Evolutionary conservation across 2,797 vertebrate genomes (phyloP), one percentile per base, ranked within the genome.

Genomic region (Sebastolobus altivelis): DNA sequence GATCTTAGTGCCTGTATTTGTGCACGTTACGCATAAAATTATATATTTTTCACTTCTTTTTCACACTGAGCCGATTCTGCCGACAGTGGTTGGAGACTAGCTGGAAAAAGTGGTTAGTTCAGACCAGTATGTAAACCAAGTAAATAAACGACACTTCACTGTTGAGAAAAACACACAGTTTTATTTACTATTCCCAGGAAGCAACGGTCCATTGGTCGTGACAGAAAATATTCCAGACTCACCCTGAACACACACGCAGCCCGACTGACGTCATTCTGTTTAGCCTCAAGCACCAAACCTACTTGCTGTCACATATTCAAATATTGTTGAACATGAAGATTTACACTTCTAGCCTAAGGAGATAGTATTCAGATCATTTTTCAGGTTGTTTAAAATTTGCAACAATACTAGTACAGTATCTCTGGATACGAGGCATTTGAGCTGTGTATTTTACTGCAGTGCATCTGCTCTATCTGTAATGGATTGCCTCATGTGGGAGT

Each of bases 181-280:
- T 33, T 89, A 76, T 88, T 89, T 82, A 72, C 84, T 60, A 43
- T 90, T 88, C 79, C 29, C 14, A 63, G 9, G 49, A 87, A 77
- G 52, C 65, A 16, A 68, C 4, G 29, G 49, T 31, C 13, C 14
- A 38, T 65, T 55, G 69, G 40, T 79, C 68, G 27, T 54, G 72
- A 72, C 27, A 12, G 16, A 52, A 69, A 78, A 37, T 56, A 63
- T 84, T 80, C 43, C 78, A 58, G 73, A 66, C 84, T 78, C 82
- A 72, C 70, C 75, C 79, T 87, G n/a, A 76, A 72, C 25, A 40
- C 83, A 86, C 80, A 83, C 13, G 25, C 12, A 46, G 52, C n/a
- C 37, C 8, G 29, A 52, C 22, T n/a, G 29, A 4, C n/a, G 0
- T 58, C 63, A 29, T 56, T 69, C 59, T 68, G 2, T 59, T 83